These are phyloP conservation scores for Gonocerus acuteangulatus DNA, from an alignment of 2,888 invertebrate genomes.

Conservation along the genomic window DNA sequence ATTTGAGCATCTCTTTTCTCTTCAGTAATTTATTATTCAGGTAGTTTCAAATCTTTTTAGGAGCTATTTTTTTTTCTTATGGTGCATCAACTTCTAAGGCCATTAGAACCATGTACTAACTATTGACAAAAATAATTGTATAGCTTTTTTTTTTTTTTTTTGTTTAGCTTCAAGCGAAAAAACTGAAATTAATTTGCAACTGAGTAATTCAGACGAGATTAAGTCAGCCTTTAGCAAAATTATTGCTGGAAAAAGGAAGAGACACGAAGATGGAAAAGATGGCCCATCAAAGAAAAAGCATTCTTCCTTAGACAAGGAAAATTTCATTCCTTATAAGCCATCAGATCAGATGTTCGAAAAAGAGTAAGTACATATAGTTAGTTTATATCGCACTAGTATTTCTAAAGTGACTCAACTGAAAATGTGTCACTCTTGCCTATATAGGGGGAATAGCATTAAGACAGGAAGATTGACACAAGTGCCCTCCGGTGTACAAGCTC, in stretches of 20 bases:
- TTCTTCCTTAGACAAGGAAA: constrained; percentile 57
- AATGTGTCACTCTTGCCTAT: too few relatives aligned
- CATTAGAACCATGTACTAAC: too few relatives aligned
- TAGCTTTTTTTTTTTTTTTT: too few relatives aligned
- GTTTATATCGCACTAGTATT: too few relatives aligned
- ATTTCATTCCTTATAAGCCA: constrained; percentile 80
- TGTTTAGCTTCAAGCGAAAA: constrained; percentile 8
- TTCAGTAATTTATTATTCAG: too few relatives aligned
- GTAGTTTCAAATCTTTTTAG: not conserved
- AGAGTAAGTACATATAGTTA: constrained; percentile 50
- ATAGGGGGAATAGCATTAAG: too few relatives aligned
- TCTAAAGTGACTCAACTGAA: too few relatives aligned
- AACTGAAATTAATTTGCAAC: constrained; percentile 40
- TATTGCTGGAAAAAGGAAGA: constrained; percentile 34
- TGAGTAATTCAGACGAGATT: constrained; percentile 38
- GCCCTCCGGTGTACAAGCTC: too few relatives aligned
- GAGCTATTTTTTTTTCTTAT: not conserved
- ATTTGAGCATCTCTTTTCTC: too few relatives aligned
- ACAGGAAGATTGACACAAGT: too few relatives aligned
- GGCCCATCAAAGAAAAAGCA: constrained; percentile 30
- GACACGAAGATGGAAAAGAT: constrained; percentile 16
- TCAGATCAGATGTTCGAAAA: constrained; percentile 76
- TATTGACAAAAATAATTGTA: too few relatives aligned
- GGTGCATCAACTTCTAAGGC: not conserved
- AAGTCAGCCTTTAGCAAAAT: constrained; percentile 38